These are phyloP conservation scores for Garra rufa DNA, from an alignment of 2,113 vertebrate genomes.

Conservation along the genomic window DNA sequence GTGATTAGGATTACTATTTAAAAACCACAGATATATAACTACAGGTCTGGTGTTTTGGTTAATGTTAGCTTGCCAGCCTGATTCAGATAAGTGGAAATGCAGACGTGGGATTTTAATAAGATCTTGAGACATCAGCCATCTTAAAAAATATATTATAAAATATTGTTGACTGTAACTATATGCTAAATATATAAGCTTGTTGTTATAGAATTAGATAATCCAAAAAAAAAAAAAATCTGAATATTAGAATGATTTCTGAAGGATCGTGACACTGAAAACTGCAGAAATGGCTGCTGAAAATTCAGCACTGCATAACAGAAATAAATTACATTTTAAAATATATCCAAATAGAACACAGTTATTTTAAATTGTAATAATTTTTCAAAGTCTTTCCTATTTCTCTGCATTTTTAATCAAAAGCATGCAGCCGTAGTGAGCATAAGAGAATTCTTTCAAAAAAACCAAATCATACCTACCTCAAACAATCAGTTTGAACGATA, in stretches of 20 bases:
- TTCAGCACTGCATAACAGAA: background rate
- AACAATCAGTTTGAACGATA: background rate
- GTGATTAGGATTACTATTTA: background rate
- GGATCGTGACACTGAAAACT: background rate
- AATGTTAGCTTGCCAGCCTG: constrained; percentile 1
- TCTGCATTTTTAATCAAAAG: background rate
- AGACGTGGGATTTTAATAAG: background rate
- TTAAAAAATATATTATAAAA: background rate
- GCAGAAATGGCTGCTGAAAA: background rate
- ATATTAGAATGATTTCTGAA: background rate
- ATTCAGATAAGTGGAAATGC: background rate
- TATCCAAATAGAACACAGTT: background rate
- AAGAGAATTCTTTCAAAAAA: background rate
- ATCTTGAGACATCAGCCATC: background rate
- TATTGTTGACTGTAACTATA: background rate
- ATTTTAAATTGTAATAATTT: background rate
- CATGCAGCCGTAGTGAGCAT: background rate
- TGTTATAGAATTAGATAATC: background rate
- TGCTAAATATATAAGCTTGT: background rate
- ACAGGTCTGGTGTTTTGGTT: background rate
- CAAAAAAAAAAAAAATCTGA: background rate
- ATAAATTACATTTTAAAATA: background rate
- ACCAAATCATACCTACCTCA: background rate
- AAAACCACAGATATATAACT: background rate
- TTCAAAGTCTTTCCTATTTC: background rate